Evolutionary conservation across 2,797 vertebrate species (phyloP).

Genomic region (Lepidocolaptes lacrymiger): DNA sequence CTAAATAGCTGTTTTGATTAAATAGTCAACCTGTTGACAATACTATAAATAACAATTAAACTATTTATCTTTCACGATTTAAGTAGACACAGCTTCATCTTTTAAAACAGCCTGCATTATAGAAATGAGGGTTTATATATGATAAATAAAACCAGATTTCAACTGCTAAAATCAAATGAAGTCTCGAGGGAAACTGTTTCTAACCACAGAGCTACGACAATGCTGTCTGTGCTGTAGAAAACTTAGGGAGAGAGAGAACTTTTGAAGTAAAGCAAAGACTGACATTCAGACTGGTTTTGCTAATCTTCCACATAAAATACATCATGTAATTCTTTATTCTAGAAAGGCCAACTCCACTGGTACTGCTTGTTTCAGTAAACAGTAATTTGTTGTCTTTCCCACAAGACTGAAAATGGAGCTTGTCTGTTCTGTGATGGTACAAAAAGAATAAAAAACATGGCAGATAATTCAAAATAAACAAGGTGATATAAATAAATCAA

Average conservation of each 20-base stretch:
- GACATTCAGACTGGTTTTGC: not conserved
- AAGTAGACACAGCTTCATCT: constrained; percentile 39
- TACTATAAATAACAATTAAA: not conserved
- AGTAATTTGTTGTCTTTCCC: not conserved
- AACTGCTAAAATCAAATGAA: not conserved
- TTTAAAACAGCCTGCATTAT: constrained; percentile 34
- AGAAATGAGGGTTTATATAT: constrained; percentile 9
- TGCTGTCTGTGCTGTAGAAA: not conserved
- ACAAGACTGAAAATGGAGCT: not conserved
- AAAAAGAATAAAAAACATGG: not conserved
- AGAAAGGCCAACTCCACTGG: not conserved
- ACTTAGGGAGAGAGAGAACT: not conserved
- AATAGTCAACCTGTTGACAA: not conserved
- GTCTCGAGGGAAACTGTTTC: not conserved
- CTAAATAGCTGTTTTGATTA: constrained; percentile 18
- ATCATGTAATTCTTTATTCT: not conserved
- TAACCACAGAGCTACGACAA: not conserved
- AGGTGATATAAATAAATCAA: not conserved
- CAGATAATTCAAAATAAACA: not conserved
- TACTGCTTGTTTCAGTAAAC: not conserved
- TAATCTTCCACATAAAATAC: not conserved
- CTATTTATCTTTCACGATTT: constrained; percentile 26
- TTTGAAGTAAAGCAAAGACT: not conserved
- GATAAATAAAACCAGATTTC: constrained; percentile 16
- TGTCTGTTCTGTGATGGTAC: not conserved